Conservation (phyloP, 2,888 invertebrate species). For the Dryobota labecula region DNA sequence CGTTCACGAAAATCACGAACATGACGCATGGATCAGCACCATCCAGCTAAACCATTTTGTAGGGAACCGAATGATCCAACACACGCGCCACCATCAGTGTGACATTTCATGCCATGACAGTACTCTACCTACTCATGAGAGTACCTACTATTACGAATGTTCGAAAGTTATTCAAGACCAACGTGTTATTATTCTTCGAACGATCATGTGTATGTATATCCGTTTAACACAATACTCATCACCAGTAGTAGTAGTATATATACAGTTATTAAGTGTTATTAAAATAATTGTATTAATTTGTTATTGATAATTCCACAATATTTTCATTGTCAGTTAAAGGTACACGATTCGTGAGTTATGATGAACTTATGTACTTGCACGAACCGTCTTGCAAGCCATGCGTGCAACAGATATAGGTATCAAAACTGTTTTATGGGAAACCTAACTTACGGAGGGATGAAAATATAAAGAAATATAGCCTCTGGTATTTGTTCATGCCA, state of each 20-base stretch:
- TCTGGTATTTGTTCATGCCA: neutral
- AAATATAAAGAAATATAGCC: neutral
- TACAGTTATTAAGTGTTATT: constrained; percentile 21
- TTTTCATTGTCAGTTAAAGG: constrained; percentile 12
- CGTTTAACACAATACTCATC: neutral
- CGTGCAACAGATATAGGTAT: neutral
- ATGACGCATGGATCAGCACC: too few relatives aligned
- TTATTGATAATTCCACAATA: constrained; percentile 9
- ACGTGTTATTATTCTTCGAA: neutral
- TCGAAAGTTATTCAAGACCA: constrained; percentile 15
- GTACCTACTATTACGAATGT: neutral
- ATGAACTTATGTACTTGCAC: neutral
- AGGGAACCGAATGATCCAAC: too few relatives aligned
- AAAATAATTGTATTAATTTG: constrained; percentile 28
- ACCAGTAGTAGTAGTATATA: neutral
- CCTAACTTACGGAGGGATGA: neutral
- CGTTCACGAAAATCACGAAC: too few relatives aligned
- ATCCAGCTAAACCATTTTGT: too few relatives aligned
- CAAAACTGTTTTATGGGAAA: neutral
- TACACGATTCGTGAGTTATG: constrained; percentile 17
- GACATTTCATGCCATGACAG: too few relatives aligned
- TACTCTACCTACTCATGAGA: neutral
- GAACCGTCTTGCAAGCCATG: neutral
- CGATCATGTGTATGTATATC: neutral
- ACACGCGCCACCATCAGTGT: too few relatives aligned